phyloP scores from a whole-genome alignment of 2,797 vertebrate species.

The Mormyrus hasselquistii region DNA sequence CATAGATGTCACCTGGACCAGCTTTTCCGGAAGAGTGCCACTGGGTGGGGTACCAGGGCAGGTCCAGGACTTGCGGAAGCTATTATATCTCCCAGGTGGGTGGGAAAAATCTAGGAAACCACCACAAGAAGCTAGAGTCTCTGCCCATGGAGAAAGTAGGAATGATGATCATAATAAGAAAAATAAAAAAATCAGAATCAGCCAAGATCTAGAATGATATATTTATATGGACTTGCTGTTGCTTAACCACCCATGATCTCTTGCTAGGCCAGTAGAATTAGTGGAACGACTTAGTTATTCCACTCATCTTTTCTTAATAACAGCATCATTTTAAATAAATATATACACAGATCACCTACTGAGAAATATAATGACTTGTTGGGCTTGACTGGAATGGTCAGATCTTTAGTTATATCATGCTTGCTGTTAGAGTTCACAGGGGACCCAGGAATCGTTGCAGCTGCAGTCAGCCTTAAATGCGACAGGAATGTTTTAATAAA shows the following conservation, averaged over 20 bases:
- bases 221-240: background rate
- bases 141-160: background rate
- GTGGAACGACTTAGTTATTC: background rate
- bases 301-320: background rate
- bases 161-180: background rate
- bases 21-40: background rate
- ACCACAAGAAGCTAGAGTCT: background rate
- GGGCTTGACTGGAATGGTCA: background rate
- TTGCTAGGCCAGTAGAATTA: background rate
- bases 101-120: background rate
- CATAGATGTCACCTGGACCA: background rate
- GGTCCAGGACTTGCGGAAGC: background rate
- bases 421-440: background rate
- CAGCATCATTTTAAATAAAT: background rate
- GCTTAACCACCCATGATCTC: background rate
- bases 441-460: background rate
- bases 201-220: background rate
- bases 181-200: background rate
- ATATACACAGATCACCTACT: background rate
- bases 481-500: slow-evolving; percentile 7
- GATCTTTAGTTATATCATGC: background rate
- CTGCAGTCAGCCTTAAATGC: background rate
- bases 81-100: background rate
- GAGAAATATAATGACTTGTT: background rate
- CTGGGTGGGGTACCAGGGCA: background rate